Base-by-base conservation (phyloP, 2,797 vertebrate species). In the Delichon dasypus region DNA sequence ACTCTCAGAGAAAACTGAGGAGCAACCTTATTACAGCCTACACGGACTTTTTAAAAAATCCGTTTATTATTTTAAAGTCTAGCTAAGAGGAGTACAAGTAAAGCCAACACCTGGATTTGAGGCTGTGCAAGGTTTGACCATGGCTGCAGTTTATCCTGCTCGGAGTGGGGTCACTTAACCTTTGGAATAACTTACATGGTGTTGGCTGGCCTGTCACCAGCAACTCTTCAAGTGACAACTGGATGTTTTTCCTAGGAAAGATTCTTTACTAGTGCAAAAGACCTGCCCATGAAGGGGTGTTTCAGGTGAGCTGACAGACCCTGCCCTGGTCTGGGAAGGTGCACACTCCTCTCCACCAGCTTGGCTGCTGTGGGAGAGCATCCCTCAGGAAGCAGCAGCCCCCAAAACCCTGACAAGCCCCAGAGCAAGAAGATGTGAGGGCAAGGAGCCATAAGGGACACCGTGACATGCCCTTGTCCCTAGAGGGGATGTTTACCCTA, bases 311-410 rank as follows among this genome's bases (percentile, higher is more conserved):
- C 32, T 64, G 36, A 27, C 15, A 45, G 48, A 16, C 38, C 50
- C 54, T 15, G 18, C 13, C 42, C 12, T 54, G 1, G 4, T 50
- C 32, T 7, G 22, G 42, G 21, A 38, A 62, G 51, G n/a, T 5
- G 7, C 27, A 29, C 2, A 1, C 47, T 77, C 15, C n/a, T 75
- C 10, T 32, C 57, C 19, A 51, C 8, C 48, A 70, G 25, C 27
- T 27, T 26, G 7, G 25, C 9, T 4, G 2, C 47, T 50, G 25
- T 0, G 0, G 45, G 9, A 67, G 13, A 75, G 22, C 32, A 55
- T 44, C 44, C 38, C 47, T 54, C 0, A 6, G 57, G 40, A 34
- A 19, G 14, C 51, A 85, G 57, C 68, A 75, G 25, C 19, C 42
- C 66, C 51, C 55, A 16, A 53, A 76, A 29, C 5, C 10, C n/a